Percentiles rank a stretch among this genome's conserved stretches.
phyloP scores from a whole-genome alignment of 2,113 vertebrate species.

The Sorex araneus region DNA sequence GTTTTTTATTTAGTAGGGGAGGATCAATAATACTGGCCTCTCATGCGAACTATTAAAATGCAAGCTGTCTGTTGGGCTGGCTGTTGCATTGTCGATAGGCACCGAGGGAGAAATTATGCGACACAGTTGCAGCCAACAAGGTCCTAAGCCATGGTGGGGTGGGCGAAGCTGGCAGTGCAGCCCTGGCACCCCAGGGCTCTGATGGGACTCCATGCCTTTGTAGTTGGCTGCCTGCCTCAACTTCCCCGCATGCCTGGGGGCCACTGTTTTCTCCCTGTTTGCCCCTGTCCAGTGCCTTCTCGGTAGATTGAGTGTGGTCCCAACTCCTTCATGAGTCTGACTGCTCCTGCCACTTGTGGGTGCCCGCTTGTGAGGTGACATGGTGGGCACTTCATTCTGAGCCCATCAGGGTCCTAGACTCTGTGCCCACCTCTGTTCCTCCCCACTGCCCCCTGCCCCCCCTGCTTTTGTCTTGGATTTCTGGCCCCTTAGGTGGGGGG shows the following conservation, averaged over 20 bases:
- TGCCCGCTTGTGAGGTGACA: background rate
- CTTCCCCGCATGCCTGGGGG: too few species aligned
- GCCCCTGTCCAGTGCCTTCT: background rate
- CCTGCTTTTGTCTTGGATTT: background rate
- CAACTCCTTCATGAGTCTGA: rapidly evolving
- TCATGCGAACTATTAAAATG: constrained; percentile 82
- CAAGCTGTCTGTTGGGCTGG: constrained; percentile 78
- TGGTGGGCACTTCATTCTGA: background rate
- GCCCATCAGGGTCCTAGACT: background rate
- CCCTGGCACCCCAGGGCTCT: background rate
- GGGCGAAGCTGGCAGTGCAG: background rate
- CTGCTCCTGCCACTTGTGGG: background rate
- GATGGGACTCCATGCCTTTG: background rate
- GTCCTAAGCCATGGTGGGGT: constrained; percentile 61
- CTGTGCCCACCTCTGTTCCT: background rate
- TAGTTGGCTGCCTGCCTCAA: too few species aligned
- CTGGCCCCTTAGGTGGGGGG: background rate
- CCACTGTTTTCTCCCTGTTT: background rate
- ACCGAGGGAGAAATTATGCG: constrained; percentile 77
- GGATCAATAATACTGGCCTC: constrained; percentile 80
- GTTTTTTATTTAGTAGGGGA: constrained; percentile 83
- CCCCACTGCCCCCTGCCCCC: background rate
- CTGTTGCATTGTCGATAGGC: constrained; percentile 73
- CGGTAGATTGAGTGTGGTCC: background rate
- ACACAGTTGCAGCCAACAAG: constrained; percentile 54